Conservation (phyloP, 2,888 invertebrate species). For the Caenorhabditis doughertyi region DNA sequence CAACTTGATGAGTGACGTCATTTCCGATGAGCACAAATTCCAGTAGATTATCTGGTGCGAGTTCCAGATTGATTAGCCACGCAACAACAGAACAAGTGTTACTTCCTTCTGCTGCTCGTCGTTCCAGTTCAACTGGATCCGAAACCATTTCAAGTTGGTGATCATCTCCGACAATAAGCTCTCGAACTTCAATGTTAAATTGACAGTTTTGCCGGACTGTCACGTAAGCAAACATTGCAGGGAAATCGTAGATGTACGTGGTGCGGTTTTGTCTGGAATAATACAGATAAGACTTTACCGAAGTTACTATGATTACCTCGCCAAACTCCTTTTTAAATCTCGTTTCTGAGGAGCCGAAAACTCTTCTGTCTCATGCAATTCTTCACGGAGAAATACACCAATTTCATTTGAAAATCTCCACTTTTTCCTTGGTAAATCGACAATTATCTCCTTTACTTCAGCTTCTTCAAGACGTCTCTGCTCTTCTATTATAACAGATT, state of each 20-base stretch:
- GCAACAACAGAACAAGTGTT: conserved; percentile 54
- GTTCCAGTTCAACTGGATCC: conserved; percentile 28
- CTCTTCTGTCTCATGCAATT: not conserved
- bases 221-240: conserved; percentile 17
- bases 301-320: conserved; percentile 4
- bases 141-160: conserved; percentile 16
- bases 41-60: conserved; percentile 89
- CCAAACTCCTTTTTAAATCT: conserved; percentile 45
- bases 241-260: conserved; percentile 60
- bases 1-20: conserved; percentile 93
- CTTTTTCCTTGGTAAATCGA: not conserved
- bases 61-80: conserved; percentile 36
- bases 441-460: conserved; percentile 14
- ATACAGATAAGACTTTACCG: too few species aligned
- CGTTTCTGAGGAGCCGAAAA: conserved; percentile 13
- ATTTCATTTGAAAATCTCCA: not conserved
- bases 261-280: conserved; percentile 49
- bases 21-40: conserved; percentile 95
- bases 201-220: conserved; percentile 12
- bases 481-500: not conserved
- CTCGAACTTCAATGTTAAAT: conserved; percentile 7
- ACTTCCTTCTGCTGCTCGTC: conserved; percentile 22
- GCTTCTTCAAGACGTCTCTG: conserved; percentile 1
- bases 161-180: conserved; percentile 20
- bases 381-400: not conserved